Percentiles rank a stretch among this genome's conserved stretches.
These are phyloP conservation scores for Chelonus insularis DNA, from an alignment of 1,140 invertebrate genomes.

Conservation along the genomic window DNA sequence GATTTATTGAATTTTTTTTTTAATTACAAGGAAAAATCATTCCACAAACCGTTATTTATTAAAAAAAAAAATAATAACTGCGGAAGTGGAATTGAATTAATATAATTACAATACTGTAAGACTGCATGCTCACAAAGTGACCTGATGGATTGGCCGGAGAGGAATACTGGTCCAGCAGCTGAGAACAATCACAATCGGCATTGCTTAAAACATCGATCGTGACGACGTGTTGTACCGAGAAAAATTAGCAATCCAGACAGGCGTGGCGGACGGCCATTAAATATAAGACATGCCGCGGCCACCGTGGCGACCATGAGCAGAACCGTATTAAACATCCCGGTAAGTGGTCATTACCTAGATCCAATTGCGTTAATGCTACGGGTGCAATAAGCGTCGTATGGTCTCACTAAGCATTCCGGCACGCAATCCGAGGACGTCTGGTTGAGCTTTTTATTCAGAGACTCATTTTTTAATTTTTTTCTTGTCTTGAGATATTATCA, in stretches of 20 bases:
- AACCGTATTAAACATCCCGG: slow-evolving; percentile 32
- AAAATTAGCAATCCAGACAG: slow-evolving; percentile 36
- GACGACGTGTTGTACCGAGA: background rate
- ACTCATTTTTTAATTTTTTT: background rate
- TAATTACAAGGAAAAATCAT: too few relatives aligned
- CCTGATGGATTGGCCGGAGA: too few relatives aligned
- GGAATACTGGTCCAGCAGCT: too few relatives aligned
- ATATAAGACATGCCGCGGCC: slow-evolving; percentile 24
- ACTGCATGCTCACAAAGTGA: too few relatives aligned
- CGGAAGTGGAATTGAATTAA: too few relatives aligned
- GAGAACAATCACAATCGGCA: background rate
- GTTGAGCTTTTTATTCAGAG: background rate
- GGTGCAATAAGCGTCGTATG: slow-evolving; percentile 26
- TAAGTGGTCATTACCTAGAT: slow-evolving; percentile 39
- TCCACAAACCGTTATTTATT: too few relatives aligned
- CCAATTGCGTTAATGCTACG: slow-evolving; percentile 33
- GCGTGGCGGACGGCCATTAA: slow-evolving; percentile 30
- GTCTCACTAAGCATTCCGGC: slow-evolving; percentile 32
- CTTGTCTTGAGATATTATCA: too few relatives aligned
- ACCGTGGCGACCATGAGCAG: slow-evolving; percentile 19
- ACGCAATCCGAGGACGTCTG: slow-evolving; percentile 26
- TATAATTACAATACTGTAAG: too few relatives aligned
- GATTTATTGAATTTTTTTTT: too few relatives aligned
- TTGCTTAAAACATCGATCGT: background rate
- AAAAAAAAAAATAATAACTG: too few relatives aligned